Evolutionary conservation across 2,113 vertebrate species (phyloP).

Genomic region (Anhinga rufa): DNA sequence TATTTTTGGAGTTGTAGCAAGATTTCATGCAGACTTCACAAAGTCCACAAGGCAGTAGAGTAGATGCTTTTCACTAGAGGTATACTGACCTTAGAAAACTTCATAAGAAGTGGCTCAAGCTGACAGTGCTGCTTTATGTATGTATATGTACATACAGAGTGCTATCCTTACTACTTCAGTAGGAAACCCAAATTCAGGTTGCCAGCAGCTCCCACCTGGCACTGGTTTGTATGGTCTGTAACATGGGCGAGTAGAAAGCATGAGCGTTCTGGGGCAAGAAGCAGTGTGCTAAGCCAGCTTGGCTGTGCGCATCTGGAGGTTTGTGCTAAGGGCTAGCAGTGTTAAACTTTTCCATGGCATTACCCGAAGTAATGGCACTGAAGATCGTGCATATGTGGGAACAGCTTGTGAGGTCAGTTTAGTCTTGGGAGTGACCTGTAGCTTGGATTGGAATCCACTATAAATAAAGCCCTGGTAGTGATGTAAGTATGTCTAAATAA

Average conservation of each 20-base stretch:
- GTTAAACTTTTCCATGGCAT: not conserved
- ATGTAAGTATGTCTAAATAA: not conserved
- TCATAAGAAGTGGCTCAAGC: not conserved
- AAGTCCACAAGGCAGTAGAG: not conserved
- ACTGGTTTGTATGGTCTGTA: not conserved
- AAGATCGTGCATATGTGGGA: accelerated
- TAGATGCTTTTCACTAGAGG: not conserved
- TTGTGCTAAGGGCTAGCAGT: not conserved
- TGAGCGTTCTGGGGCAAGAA: not conserved
- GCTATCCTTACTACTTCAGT: not conserved
- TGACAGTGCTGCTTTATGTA: not conserved
- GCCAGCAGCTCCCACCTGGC: not conserved
- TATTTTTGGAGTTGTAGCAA: not conserved
- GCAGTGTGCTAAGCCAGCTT: not conserved
- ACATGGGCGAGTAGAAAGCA: not conserved
- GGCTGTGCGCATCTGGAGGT: too few species aligned
- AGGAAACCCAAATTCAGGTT: not conserved
- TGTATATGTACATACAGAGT: too few species aligned
- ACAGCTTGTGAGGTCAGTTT: not conserved
- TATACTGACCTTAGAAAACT: not conserved
- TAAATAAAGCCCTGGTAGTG: not conserved
- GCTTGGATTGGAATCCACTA: not conserved
- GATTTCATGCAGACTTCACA: not conserved
- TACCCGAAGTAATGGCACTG: not conserved
- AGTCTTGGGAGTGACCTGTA: not conserved